These are phyloP conservation scores for Listrodromus nycthemerus DNA, from an alignment of 2,888 invertebrate genomes.

Conservation along the genomic window DNA sequence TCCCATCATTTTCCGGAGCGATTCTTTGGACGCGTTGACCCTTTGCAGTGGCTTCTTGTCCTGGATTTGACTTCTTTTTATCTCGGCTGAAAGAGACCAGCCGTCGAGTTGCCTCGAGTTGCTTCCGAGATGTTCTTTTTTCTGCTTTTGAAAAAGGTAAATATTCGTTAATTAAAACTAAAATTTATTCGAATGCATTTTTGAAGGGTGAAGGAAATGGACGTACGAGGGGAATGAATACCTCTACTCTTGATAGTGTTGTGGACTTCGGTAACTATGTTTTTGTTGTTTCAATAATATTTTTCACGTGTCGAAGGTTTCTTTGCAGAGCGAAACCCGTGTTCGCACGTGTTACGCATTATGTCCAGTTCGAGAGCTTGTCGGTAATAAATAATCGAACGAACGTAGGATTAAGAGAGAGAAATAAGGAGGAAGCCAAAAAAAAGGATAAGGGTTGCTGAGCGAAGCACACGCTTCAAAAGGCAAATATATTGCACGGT, in stretches of 20 bases:
- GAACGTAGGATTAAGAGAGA: slow-evolving; percentile 65
- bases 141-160: background rate
- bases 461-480: slow-evolving; percentile 69
- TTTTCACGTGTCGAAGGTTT: slow-evolving; percentile 44
- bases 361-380: slow-evolving; percentile 49
- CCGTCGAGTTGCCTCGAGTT: background rate
- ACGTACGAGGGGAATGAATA: slow-evolving; percentile 36
- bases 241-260: slow-evolving; percentile 36
- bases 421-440: slow-evolving; percentile 63
- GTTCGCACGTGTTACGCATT: slow-evolving; percentile 61
- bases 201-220: slow-evolving; percentile 23
- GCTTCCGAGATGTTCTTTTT: slow-evolving; percentile 10
- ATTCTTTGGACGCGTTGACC: slow-evolving; percentile 68
- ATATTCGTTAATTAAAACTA: slow-evolving; percentile 38
- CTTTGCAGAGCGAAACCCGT: slow-evolving; percentile 56
- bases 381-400: slow-evolving; percentile 77
- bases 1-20: slow-evolving; percentile 27
- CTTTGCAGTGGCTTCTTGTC: slow-evolving; percentile 63
- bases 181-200: slow-evolving; percentile 49
- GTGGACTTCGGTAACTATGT: slow-evolving; percentile 58
- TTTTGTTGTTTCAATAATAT: slow-evolving; percentile 42
- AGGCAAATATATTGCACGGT: slow-evolving; percentile 80
- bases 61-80: slow-evolving; percentile 56
- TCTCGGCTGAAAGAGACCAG: slow-evolving; percentile 47
- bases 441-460: slow-evolving; percentile 61